These are phyloP conservation scores for Hiodon alosoides DNA, from an alignment of 2,113 vertebrate genomes.

Conservation along the genomic window DNA sequence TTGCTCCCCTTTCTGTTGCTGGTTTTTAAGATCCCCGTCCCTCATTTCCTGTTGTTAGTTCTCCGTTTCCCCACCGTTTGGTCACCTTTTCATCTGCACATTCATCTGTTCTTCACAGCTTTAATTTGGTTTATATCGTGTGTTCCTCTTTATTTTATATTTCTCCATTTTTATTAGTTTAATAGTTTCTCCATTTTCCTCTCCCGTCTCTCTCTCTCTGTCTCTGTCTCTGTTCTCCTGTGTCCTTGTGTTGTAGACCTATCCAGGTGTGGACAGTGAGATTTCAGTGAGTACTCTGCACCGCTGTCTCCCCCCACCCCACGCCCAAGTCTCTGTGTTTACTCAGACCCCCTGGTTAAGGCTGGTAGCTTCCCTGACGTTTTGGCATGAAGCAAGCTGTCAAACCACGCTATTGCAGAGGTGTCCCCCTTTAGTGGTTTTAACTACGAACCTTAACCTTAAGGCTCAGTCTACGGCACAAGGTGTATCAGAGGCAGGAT, in stretches of 20 bases:
- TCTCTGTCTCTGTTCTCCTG: slow-evolving; percentile 35
- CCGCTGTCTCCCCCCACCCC: slow-evolving; percentile 20
- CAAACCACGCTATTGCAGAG: no score
- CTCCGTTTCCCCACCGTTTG: slow-evolving; percentile 37
- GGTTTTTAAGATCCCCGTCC: slow-evolving; percentile 23
- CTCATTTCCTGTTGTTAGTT: slow-evolving; percentile 9
- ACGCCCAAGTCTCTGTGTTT: not conserved
- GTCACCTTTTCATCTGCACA: slow-evolving; percentile 10
- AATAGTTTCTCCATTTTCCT: slow-evolving; percentile 52
- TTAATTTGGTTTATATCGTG: slow-evolving; percentile 29
- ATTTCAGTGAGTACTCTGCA: slow-evolving; percentile 71
- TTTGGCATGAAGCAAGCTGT: not conserved
- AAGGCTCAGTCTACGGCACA: no score
- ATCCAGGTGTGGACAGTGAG: slow-evolving; percentile 71
- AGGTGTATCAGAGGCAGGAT: no score
- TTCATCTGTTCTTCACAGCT: slow-evolving; percentile 6
- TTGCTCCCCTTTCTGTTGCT: not conserved
- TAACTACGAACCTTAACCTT: not conserved
- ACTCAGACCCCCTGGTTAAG: not conserved
- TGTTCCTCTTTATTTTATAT: slow-evolving; percentile 39
- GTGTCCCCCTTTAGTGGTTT: not conserved
- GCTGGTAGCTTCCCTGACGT: not conserved
- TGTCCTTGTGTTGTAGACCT: slow-evolving; percentile 68
- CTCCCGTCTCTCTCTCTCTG: slow-evolving; percentile 38
- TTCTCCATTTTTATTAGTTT: slow-evolving; percentile 46